Evolutionary conservation across 2,888 invertebrate genomes (phyloP), one percentile per base, ranked within the genome.

Genomic region (Heliconius erato): DNA sequence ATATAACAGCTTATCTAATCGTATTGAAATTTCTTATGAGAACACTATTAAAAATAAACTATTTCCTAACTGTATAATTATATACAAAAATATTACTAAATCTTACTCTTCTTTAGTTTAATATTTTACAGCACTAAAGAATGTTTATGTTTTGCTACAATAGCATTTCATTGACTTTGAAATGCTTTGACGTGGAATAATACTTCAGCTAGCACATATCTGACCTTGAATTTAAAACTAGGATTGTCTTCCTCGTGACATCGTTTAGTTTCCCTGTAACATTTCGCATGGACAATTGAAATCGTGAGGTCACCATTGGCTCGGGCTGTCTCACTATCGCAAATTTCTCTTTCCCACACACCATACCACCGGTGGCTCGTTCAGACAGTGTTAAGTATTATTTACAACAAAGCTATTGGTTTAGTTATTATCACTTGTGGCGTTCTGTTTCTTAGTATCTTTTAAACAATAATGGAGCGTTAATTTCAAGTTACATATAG

Each of bases 221-320:
- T 92, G 94, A 94, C 95, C 95, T 95, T 95, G 94, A 93, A 94
- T 94, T 92, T 93, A 90, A 93, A 94, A 92, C 92, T 93, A 91
- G 92, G 91, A 94, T 94, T 92, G 92, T 92, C 90, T 92, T 91
- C 91, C 90, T 92, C 94, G 94, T 93, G 95, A 94, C 94, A 94
- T 93, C 94, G 94, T 93, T 95, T 93, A 92, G 92, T 93, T 92
- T 76, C 92, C 91, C 91, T 91, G 91, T 93, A 94, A 94, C 94
- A 94, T 94, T 95, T 95, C 90, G 93, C 94, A 94, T 94, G 95
- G 95, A 95, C 95, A 95, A 95, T 95, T 94, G 95, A 94, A 95
- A 95, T 94, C 95, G 95, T 95, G 95, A 95, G 95, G 95, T 95
- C 95, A 95, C 89, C 94, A 91, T 92, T 92, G 93, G 91, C 93